A percentile compares a stretch with the other conserved stretches of the same genome.
phyloP scores from a whole-genome alignment of 92 coral and sea anemone genomes.

The Chrysogorgia sp. region DNA sequence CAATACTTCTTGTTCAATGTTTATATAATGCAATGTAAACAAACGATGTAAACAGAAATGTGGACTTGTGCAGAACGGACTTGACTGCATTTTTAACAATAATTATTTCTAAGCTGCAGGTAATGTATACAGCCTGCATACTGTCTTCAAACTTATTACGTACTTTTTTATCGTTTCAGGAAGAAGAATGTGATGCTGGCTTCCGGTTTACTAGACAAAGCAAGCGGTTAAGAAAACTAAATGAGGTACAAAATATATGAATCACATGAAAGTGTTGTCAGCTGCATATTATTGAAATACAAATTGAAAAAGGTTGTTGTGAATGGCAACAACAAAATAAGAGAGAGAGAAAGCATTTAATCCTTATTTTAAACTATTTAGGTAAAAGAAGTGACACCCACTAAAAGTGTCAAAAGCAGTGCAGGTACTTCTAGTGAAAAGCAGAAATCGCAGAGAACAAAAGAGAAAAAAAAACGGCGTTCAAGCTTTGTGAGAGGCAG shows the following conservation, averaged over 20 bases:
- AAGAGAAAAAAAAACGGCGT: slow-evolving; percentile 66
- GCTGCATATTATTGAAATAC: too few relatives aligned
- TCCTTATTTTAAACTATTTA: neutral
- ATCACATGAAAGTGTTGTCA: too few relatives aligned
- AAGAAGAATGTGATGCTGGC: slow-evolving; percentile 70
- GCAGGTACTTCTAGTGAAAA: neutral
- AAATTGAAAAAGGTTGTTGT: too few relatives aligned
- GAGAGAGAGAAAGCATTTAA: too few relatives aligned
- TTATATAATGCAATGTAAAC: too few relatives aligned
- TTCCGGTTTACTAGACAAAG: slow-evolving; percentile 82
- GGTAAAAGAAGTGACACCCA: neutral
- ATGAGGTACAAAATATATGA: neutral
- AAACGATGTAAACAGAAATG: too few relatives aligned
- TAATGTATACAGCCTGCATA: too few relatives aligned
- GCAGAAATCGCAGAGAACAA: slow-evolving; percentile 40
- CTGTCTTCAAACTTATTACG: neutral
- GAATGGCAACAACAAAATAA: too few relatives aligned
- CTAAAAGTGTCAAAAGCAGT: neutral
- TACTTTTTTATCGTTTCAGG: slow-evolving; percentile 37
- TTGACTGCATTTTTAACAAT: too few relatives aligned
- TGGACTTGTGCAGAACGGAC: too few relatives aligned
- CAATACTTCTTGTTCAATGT: too few relatives aligned
- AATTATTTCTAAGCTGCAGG: too few relatives aligned
- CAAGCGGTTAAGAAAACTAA: slow-evolving; percentile 48
- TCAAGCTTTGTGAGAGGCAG: slow-evolving; percentile 94